Conservation (phyloP, 2,888 invertebrate species). For the Ophion ventricosus region DNA sequence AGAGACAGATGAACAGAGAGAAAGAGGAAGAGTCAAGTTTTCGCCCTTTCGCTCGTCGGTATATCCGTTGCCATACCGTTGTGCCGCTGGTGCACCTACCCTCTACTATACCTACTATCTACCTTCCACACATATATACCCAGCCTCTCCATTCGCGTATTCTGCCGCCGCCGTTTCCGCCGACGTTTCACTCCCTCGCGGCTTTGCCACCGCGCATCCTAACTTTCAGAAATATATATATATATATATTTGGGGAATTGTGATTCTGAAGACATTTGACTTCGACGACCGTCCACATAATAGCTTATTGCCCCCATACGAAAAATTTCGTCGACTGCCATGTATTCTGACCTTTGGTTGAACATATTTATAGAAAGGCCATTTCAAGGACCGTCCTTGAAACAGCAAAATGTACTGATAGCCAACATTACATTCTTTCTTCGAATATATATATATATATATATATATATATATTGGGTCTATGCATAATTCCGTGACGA, state of each 20-base stretch:
- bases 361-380: not conserved
- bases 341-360: not conserved
- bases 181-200: conserved; percentile 32
- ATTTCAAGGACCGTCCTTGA: not conserved
- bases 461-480: conserved; percentile 3
- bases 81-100: conserved; percentile 47
- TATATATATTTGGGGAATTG: not conserved
- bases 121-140: conserved; percentile 38
- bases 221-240: conserved; percentile 9
- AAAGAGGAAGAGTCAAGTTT: conserved; percentile 42
- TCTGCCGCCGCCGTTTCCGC: conserved; percentile 56
- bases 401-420: not conserved
- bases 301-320: not conserved
- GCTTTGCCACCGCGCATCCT: conserved; percentile 24
- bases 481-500: no score
- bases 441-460: not conserved
- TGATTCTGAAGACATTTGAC: no score
- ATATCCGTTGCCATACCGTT: conserved; percentile 57
- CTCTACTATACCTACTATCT: conserved; percentile 52
- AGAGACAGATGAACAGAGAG: not conserved
- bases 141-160: conserved; percentile 49
- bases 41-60: conserved; percentile 59
- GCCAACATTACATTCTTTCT: not conserved
- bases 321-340: not conserved
- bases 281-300: not conserved